A percentile compares a stretch with the other conserved stretches of the same genome.
phyloP scores from a whole-genome alignment of 2,888 invertebrate genomes.

The Augochlorella aurata region DNA sequence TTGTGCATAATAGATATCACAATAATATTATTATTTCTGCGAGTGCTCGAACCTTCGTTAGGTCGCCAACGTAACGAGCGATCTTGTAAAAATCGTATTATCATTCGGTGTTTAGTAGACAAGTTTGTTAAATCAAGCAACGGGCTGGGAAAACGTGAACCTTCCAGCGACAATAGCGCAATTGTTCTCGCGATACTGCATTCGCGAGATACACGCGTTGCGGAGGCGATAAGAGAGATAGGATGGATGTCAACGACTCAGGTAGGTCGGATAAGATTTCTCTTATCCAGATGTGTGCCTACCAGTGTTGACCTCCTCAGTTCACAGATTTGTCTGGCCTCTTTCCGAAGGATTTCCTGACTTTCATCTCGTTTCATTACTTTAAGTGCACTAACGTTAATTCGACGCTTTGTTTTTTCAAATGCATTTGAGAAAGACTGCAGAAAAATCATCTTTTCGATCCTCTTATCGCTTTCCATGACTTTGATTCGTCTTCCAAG shows the following conservation, averaged over 20 bases:
- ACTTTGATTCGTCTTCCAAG: too few relatives aligned
- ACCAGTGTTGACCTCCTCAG: constrained; percentile 37
- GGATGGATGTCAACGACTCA: constrained; percentile 50
- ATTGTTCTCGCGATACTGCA: constrained; percentile 38
- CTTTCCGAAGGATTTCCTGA: neutral
- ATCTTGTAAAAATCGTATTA: neutral
- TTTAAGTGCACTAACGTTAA: neutral
- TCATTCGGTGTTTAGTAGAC: neutral
- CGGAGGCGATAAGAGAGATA: constrained; percentile 39
- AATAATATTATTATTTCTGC: neutral
- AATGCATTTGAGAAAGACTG: too few relatives aligned
- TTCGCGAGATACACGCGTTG: constrained; percentile 27
- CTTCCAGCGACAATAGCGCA: constrained; percentile 26
- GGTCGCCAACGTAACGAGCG: neutral
- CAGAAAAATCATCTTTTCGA: too few relatives aligned
- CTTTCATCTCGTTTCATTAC: neutral
- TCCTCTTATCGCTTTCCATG: too few relatives aligned
- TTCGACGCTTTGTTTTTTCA: neutral
- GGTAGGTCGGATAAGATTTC: constrained; percentile 49
- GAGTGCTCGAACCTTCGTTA: neutral
- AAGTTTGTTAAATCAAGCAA: neutral
- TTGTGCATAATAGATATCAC: neutral
- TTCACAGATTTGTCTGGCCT: neutral
- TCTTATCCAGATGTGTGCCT: constrained; percentile 49
- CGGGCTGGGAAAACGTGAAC: constrained; percentile 3